Evolutionary conservation across 2,888 invertebrate species (phyloP), one percentile per base, ranked within the genome.

Genomic region (Anaspis maculata): DNA sequence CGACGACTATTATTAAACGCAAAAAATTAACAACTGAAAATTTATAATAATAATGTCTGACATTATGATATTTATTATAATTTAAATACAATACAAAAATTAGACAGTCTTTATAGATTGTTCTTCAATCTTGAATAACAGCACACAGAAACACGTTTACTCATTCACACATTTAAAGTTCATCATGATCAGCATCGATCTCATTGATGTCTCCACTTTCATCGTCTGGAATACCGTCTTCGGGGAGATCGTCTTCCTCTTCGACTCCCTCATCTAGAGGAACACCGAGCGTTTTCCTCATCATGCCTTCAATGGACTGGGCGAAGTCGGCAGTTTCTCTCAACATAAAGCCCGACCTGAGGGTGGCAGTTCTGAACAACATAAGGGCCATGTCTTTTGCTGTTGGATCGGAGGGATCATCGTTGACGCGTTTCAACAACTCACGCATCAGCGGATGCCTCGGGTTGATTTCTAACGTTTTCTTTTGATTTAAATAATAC

Each of bases 401-500:
- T 2, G 72, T 74, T 9, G 76, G 70, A 65, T 92, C 90, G 21
- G 78, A 76, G 25, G 83, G 74, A 62, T 89, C 84, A 39, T 79
- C 74, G 42, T 76, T 76, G 12, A 96, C 83, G 52, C 90, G 76
- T 15, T 82, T 77, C 59, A 95, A 71, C 45, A 98, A 72, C 68
- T 96, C 95, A 49, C 83, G 82, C 57, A 98, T 83, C 29, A 98
- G 72, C 13, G 98, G 97, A 76, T 98, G 98, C 31, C 91, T 76
- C 24, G 97, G 95, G 71, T 98, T 98, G 52, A 98, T 82, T 74
- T 99, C 98, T 49, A 98, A 70, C 29, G 88, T 88, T 70, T 97
- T 98, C 78, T 91, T 96, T 67, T 95, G 94, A 58, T 80, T 83
- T 25, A 92, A 70, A 64, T 95, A 91, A 64, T 89, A 87, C 52